Conservation (phyloP, 2,797 vertebrate species). For the Hoplostethus mediterraneus region DNA sequence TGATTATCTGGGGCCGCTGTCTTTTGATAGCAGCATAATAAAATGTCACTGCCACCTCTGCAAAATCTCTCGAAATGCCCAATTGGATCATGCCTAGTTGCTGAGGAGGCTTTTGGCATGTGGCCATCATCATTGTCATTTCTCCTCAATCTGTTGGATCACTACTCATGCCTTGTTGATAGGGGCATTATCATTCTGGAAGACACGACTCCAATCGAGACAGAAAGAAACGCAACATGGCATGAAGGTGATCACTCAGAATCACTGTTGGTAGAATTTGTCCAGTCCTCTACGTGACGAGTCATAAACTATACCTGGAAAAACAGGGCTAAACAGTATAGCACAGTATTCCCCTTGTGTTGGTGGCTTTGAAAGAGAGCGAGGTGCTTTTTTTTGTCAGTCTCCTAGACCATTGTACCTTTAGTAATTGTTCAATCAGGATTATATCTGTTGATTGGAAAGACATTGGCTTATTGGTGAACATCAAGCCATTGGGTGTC, state of each 20-base stretch:
- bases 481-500: constrained; percentile 29
- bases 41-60: constrained; percentile 69
- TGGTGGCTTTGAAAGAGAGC: neutral
- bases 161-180: constrained; percentile 70
- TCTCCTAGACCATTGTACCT: neutral
- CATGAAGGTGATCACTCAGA: constrained; percentile 73
- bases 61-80: constrained; percentile 60
- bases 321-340: constrained; percentile 5
- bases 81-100: constrained; percentile 69
- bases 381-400: no score
- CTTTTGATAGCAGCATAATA: constrained; percentile 66
- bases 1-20: constrained; percentile 58
- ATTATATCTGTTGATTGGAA: constrained; percentile 50
- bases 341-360: neutral
- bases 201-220: constrained; percentile 61
- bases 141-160: constrained; percentile 67
- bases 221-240: constrained; percentile 42
- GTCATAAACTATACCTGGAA: constrained; percentile 18
- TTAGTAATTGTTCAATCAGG: constrained; percentile 32
- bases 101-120: constrained; percentile 60
- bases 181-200: constrained; percentile 72
- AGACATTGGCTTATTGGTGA: constrained; percentile 25
- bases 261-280: constrained; percentile 48
- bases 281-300: constrained; percentile 44
- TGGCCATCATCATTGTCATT: constrained; percentile 70